These are phyloP conservation scores for Tiliacea aurago DNA, from an alignment of 2,888 invertebrate genomes.

Conservation along the genomic window DNA sequence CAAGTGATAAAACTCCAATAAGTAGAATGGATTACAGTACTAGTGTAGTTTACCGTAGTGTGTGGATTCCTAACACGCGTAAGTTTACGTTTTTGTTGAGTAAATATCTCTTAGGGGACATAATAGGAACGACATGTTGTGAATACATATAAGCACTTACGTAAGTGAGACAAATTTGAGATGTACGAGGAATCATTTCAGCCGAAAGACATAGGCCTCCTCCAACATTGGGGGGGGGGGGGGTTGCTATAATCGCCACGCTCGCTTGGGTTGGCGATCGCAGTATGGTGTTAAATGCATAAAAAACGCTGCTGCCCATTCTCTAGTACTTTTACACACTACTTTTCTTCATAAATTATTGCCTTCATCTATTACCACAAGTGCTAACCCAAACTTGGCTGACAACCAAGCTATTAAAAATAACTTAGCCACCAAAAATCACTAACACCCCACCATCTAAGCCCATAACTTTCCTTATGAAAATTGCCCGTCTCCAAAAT, in stretches of 20 bases:
- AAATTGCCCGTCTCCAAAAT: constrained; percentile 55
- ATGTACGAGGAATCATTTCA: too few species aligned
- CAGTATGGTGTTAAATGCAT: too few species aligned
- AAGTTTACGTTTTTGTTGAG: constrained; percentile 24
- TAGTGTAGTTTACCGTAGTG: constrained; percentile 46
- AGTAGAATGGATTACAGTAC: constrained; percentile 54
- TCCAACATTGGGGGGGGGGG: too few species aligned
- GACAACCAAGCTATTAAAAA: constrained; percentile 38
- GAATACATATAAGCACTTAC: constrained; percentile 13
- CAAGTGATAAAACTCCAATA: constrained; percentile 39
- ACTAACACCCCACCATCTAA: constrained; percentile 4
- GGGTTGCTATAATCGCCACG: too few species aligned
- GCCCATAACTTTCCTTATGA: constrained; percentile 22
- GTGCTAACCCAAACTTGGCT: constrained; percentile 22
- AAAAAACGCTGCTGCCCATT: too few species aligned
- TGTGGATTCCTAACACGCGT: constrained; percentile 29
- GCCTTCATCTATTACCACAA: neutral
- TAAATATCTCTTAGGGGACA: constrained; percentile 21
- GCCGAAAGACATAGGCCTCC: too few species aligned
- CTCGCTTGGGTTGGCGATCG: too few species aligned
- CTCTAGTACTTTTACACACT: too few species aligned
- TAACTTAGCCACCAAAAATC: constrained; percentile 24
- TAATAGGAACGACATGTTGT: constrained; percentile 18
- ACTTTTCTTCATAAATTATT: neutral
- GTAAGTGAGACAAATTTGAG: neutral